These are phyloP conservation scores for Phrynosoma blainvillii DNA, from an alignment of 2,113 vertebrate genomes.

Conservation along the genomic window DNA sequence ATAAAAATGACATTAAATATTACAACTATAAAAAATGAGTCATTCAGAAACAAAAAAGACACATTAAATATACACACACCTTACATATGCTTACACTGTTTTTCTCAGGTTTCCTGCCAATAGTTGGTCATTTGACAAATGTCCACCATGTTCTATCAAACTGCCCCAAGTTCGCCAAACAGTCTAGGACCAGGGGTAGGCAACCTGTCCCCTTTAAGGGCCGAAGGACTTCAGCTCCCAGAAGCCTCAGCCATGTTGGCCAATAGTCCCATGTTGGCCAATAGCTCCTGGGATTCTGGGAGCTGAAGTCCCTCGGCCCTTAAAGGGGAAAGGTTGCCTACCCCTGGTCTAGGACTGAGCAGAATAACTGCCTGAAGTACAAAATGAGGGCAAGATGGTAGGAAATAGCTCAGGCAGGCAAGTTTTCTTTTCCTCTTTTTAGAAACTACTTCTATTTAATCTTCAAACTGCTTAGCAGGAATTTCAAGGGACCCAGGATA, in stretches of 20 bases:
- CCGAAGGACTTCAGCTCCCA: no score
- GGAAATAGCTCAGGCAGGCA: no score
- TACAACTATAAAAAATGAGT: not conserved
- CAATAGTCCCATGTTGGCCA: no score
- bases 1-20: not conserved
- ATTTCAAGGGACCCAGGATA: no score
- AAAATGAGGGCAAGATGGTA: no score
- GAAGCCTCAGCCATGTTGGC: no score
- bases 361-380: not conserved
- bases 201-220: no score
- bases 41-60: not conserved
- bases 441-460: not conserved
- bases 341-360: not conserved
- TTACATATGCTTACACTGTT: not conserved
- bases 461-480: not conserved
- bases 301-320: no score
- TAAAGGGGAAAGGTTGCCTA: no score
- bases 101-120: not conserved
- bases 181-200: not conserved
- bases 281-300: no score
- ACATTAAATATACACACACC: not conserved
- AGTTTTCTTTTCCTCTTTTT: not conserved
- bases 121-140: not conserved
- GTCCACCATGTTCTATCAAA: not conserved
- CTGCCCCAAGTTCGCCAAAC: not conserved